Evolutionary conservation across 2,888 invertebrate genomes (phyloP).

Genomic region (Eueremaeus valkanovi): DNA sequence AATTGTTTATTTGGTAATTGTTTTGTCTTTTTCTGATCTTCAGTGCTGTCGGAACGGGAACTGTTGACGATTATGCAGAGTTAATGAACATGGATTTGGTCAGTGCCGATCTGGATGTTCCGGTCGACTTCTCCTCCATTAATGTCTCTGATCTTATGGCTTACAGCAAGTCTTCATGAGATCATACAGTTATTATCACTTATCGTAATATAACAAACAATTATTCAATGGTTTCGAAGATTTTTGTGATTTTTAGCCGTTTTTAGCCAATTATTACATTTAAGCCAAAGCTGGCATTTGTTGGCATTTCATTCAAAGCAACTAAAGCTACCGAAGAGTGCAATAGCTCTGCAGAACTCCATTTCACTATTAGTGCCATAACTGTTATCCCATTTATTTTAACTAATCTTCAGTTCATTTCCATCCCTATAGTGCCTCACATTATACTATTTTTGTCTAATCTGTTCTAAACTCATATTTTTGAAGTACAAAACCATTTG

Average conservation of each 20-base stretch:
- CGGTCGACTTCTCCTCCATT: constrained; percentile 47
- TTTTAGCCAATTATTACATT: background rate
- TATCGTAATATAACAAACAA: background rate
- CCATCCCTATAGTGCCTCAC: too few relatives aligned
- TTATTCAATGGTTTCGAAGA: background rate
- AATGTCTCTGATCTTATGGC: constrained; percentile 47
- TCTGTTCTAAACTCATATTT: background rate
- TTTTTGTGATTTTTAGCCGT: background rate
- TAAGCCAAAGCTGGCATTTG: background rate
- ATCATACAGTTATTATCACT: background rate
- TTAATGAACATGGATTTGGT: constrained; percentile 44
- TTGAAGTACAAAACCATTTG: background rate
- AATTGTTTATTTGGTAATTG: constrained; percentile 33
- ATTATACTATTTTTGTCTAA: too few relatives aligned
- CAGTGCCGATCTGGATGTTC: constrained; percentile 44
- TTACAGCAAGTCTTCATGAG: constrained; percentile 28
- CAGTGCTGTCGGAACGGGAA: constrained; percentile 30
- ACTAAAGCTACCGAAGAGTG: background rate
- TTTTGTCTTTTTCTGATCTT: constrained; percentile 29
- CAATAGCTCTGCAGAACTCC: background rate
- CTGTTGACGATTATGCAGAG: constrained; percentile 40
- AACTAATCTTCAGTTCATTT: background rate
- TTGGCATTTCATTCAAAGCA: background rate
- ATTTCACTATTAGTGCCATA: background rate
- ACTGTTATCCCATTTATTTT: background rate